Evolutionary conservation across 64 coral and sea anemone species (phyloP).

Genomic region (Montipora cactus): DNA sequence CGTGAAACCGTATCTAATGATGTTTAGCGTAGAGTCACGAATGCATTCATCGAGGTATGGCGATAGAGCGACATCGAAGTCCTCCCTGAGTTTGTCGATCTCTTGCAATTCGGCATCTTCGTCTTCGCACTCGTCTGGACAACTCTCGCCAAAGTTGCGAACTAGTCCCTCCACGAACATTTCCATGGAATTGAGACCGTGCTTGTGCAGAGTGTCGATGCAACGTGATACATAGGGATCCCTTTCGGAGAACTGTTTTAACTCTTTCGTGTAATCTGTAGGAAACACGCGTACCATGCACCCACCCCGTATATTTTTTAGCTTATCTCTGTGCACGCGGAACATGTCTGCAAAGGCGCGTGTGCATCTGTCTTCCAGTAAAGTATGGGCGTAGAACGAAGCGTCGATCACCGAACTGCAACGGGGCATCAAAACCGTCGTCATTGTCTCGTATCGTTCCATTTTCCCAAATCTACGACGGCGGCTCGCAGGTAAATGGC

Average conservation of each 20-base stretch:
- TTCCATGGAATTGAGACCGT: background rate
- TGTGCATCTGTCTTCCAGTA: background rate
- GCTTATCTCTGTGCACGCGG: background rate
- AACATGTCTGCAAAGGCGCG: background rate
- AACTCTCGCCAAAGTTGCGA: background rate
- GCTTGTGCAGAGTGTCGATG: background rate
- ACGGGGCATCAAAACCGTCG: background rate
- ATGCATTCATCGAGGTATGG: background rate
- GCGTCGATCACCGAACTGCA: background rate
- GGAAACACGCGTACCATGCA: conserved; percentile 4
- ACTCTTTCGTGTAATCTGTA: background rate
- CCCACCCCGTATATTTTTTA: background rate
- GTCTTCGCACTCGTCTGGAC: background rate
- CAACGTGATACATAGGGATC: background rate
- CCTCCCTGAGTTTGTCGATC: background rate
- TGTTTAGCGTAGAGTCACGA: background rate
- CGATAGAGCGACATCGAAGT: background rate
- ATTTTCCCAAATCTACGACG: background rate
- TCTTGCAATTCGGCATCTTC: background rate
- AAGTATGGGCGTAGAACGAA: background rate
- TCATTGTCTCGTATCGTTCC: background rate
- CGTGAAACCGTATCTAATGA: background rate
- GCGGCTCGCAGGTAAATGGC: background rate
- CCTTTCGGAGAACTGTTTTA: background rate
- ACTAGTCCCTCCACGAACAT: background rate